Evolutionary conservation across 2,888 invertebrate genomes (phyloP), one percentile per base, ranked within the genome.

Genomic region (Morpho deidamia): DNA sequence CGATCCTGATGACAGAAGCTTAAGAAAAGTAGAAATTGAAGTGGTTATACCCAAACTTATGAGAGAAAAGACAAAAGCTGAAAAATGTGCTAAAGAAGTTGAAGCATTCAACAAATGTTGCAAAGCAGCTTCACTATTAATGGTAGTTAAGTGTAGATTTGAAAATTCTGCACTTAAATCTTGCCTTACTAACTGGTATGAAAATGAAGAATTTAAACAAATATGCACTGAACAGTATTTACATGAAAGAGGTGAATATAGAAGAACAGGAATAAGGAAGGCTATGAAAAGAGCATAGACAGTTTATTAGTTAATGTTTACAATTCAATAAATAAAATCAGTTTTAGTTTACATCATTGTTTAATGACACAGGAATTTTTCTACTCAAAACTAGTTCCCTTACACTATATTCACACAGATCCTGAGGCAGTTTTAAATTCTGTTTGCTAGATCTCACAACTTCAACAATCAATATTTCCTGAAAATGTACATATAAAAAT

Each of bases 21-120:
- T 99, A 49, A 91, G 99, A 65, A 96, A 93, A 90, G 96, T 98
- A 2, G 99, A 99, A 83, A 83, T 83, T 12, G 96, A 98, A 72
- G 94, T 99, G 11, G 76, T 98, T 62, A 95, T 99, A 74, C 96
- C 98, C 0, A 95, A 97, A 81, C 92, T 95, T 69, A 94, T 99
- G 91, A 91, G 98, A 63, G 95, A 96, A 23, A 93, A 93, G 66
- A 95, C 97, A 0, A 95, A 93, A 76, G 74, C 71, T 10, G 94
- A 95, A 69, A 96, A 97, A 78, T 99, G 99, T 79, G 58, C 73
- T 0, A 79, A 91, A 62, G 94, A 94, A 86, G 95, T 96, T 0
- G 80, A 90, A 72, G 92, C 94, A 45, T 94, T 94, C 69, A 90
- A 92, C 37, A 84, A 92, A 44, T 96, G 96, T 74, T 96, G 96